Evolutionary conservation across 2,888 invertebrate species (phyloP), one percentile per base, ranked within the genome.

Genomic region (Mayetiola destructor): DNA sequence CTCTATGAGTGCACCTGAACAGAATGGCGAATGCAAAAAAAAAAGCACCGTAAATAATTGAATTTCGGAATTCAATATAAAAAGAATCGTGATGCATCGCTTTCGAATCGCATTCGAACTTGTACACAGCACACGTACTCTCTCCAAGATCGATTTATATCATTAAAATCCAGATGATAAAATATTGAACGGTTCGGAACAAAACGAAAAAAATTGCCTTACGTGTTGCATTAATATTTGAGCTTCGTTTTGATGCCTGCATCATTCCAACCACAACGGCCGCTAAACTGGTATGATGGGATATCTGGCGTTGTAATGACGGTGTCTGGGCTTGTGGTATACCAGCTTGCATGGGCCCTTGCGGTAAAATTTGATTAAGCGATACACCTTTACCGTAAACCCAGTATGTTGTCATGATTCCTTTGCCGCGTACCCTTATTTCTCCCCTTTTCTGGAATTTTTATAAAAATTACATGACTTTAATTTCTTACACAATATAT

Each of bases 361-460:
- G 72, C 20, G 72, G 71, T 30, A 67, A 63, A 56, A 70, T 58
- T 60, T 70, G 69, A 63, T 69, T 70, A 40, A 67, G 64, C 9
- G 67, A 64, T 18, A 67, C 66, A 52, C 69, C 72, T 57, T 80
- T 79, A 18, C 85, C 85, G 55, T 80, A 72, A 56, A 95, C 88
- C 74, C 88, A 93, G 74, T 85, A 93, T n/a, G 94, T 95, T 70
- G 90, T 86, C 94, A 95, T 94, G 62, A 84, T 82, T 0, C 95
- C 95, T 72, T 95, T 95, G 59, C 95, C 95, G 69, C 95, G 95
- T 29, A 95, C 94, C 60, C 85, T 84, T 58, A 95, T 84, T 58
- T 81, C 75, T 0, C 95, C 95, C n/a, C 95, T 80, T 64, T 81
- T 79, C 90, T 93, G 23, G 35, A 40, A 21, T 12, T n/a, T n/a